Percentiles rank a stretch among this genome's conserved stretches.
phyloP scores from a whole-genome alignment of 1,140 invertebrate species.

The Diabrotica virgifera region DNA sequence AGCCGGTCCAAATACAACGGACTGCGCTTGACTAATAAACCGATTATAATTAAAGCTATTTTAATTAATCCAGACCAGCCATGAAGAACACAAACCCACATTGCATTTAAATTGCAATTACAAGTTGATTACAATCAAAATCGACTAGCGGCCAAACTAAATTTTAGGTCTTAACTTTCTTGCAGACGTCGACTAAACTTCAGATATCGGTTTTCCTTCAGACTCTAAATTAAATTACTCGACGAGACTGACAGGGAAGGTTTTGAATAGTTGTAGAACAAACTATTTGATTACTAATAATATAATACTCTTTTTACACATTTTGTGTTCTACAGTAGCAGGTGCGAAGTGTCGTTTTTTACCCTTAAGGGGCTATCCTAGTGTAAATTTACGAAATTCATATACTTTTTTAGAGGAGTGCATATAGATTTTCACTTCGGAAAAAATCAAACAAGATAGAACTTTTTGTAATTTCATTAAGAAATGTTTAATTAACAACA shows the following conservation, averaged over 20 bases:
- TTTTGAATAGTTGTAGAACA: neutral
- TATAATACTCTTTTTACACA: neutral
- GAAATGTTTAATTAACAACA: too few species aligned
- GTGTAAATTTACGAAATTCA: too few species aligned
- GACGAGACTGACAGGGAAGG: neutral
- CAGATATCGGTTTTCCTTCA: slow-evolving; percentile 4
- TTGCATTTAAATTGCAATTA: slow-evolving; percentile 36
- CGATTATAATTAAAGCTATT: slow-evolving; percentile 29
- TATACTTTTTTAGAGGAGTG: too few species aligned
- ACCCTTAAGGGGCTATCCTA: too few species aligned
- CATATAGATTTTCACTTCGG: too few species aligned
- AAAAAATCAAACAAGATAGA: too few species aligned
- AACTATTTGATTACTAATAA: neutral
- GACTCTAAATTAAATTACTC: slow-evolving; percentile 1
- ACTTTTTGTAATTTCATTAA: too few species aligned
- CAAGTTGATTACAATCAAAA: slow-evolving; percentile 36
- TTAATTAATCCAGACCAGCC: slow-evolving; percentile 28
- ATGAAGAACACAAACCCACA: slow-evolving; percentile 23
- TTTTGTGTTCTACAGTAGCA: too few species aligned
- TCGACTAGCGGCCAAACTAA: slow-evolving; percentile 15
- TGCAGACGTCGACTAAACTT: slow-evolving; percentile 15
- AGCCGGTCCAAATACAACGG: slow-evolving; percentile 15
- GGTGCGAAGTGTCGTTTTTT: too few species aligned
- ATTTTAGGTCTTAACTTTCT: slow-evolving; percentile 16
- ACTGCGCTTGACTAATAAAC: slow-evolving; percentile 21